Percentiles rank a stretch among this genome's conserved stretches.
phyloP scores from a whole-genome alignment of 2,888 invertebrate genomes.

The Lasioglossum lativentre region DNA sequence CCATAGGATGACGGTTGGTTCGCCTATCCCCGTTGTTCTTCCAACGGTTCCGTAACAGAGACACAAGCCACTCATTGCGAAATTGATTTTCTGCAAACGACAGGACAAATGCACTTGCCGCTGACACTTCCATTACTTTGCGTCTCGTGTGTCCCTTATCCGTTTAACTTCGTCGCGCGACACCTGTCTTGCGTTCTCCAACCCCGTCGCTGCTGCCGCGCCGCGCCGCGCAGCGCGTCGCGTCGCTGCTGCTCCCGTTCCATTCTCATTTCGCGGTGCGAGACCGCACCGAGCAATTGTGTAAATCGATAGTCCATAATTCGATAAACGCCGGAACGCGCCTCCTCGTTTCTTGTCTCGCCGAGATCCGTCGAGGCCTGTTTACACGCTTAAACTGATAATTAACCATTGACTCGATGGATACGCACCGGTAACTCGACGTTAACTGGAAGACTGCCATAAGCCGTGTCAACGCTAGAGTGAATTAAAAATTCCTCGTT shows the following conservation, averaged over 20 bases:
- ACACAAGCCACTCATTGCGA: constrained; percentile 48
- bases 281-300: not conserved
- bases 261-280: not conserved
- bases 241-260: not conserved
- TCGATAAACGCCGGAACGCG: not conserved
- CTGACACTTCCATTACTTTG: constrained; percentile 77
- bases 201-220: not conserved
- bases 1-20: not conserved
- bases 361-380: not conserved
- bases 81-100: constrained; percentile 73
- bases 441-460: not conserved
- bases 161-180: constrained; percentile 50
- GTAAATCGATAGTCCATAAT: constrained; percentile 10
- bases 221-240: too few relatives aligned
- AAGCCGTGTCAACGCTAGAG: too few relatives aligned
- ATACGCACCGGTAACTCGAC: not conserved
- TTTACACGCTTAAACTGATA: not conserved
- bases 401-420: not conserved
- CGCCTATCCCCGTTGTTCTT: not conserved
- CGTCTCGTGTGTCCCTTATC: constrained; percentile 61
- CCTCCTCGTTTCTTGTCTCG: not conserved
- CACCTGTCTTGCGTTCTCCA: constrained; percentile 56
- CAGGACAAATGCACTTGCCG: constrained; percentile 72
- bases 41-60: not conserved
- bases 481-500: too few relatives aligned